These are phyloP conservation scores for Corythaeola cristata DNA, from an alignment of 2,113 vertebrate species.

Conservation along the genomic window DNA sequence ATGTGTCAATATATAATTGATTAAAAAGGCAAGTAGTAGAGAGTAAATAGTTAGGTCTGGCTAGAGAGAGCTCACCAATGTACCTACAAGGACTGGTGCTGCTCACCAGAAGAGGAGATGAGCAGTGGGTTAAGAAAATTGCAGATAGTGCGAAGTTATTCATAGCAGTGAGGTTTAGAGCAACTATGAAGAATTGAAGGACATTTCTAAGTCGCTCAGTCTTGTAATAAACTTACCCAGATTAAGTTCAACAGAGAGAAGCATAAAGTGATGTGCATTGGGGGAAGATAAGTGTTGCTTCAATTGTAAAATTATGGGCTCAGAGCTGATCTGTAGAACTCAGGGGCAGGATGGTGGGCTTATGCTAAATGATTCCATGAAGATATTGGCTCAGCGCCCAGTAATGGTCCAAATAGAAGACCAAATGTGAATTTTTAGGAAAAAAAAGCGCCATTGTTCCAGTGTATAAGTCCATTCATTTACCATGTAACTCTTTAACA, in stretches of 20 bases:
- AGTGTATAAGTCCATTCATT: not conserved
- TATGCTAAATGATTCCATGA: not conserved
- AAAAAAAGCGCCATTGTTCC: not conserved
- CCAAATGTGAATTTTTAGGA: not conserved
- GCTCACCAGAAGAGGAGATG: not conserved
- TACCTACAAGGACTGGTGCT: not conserved
- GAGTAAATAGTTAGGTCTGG: not conserved
- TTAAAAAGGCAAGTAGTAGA: not conserved
- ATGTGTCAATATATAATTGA: too few relatives aligned
- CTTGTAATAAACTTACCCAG: not conserved
- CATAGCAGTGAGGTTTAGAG: not conserved
- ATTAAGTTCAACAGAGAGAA: not conserved
- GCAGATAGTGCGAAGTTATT: not conserved
- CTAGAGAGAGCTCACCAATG: not conserved
- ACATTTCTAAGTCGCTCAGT: not conserved
- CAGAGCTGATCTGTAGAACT: not conserved
- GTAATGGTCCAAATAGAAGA: not conserved
- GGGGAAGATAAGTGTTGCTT: rapidly evolving
- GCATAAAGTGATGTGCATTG: not conserved
- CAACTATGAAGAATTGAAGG: not conserved
- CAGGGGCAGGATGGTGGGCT: not conserved
- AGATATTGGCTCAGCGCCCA: not conserved
- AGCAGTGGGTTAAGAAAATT: not conserved
- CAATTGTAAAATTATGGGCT: not conserved
- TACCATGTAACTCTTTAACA: not conserved